These are phyloP conservation scores for Uropetala carovei DNA, from an alignment of 2,888 invertebrate species.

Conservation along the genomic window DNA sequence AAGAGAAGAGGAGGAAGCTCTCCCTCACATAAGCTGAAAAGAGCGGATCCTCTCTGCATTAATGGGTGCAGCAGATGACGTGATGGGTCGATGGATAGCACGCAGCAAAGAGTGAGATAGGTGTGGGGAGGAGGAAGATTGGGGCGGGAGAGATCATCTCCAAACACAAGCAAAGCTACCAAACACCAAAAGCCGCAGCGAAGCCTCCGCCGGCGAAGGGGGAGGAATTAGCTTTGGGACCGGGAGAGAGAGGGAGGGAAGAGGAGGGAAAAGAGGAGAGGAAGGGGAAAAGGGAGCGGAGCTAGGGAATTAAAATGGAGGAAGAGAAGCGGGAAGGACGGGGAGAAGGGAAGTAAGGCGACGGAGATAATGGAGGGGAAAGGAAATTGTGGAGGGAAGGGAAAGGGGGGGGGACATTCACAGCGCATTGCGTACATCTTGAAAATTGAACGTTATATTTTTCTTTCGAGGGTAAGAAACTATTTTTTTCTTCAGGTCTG, in stretches of 20 bases:
- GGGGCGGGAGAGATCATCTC: background rate
- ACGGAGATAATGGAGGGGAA: background rate
- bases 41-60: background rate
- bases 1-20: background rate
- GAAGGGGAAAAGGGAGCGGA: background rate
- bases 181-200: constrained; percentile 9
- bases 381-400: background rate
- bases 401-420: background rate
- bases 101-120: constrained; percentile 22
- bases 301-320: background rate
- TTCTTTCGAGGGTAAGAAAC: too few species aligned
- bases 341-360: too few species aligned
- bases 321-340: background rate
- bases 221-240: background rate
- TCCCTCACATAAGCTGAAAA: background rate
- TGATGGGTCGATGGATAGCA: constrained; percentile 7
- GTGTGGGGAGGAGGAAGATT: background rate
- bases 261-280: background rate
- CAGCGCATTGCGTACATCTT: too few species aligned
- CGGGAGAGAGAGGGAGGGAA: background rate
- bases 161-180: background rate
- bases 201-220: background rate
- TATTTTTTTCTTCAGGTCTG: too few species aligned
- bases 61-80: constrained; percentile 24
- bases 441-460: too few species aligned